Conservation (phyloP, 2,888 invertebrate genomes). For the Diploptera punctata region DNA sequence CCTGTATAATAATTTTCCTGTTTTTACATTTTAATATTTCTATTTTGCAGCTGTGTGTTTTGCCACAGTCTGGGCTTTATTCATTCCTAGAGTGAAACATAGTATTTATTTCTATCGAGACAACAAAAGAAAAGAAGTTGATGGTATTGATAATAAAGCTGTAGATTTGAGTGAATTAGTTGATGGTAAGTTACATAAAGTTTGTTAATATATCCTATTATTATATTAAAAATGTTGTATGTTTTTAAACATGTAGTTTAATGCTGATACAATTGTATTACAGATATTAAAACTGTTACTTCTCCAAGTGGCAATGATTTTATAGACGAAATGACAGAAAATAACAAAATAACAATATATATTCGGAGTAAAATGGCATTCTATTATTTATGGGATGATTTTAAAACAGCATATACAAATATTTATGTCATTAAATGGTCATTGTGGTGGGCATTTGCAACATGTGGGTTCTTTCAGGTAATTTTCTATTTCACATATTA, state of each 20-base stretch:
- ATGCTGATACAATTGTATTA: not conserved
- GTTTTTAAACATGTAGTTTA: not conserved
- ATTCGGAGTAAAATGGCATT: constrained; percentile 39
- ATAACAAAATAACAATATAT: not conserved
- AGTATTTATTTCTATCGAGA: constrained; percentile 55
- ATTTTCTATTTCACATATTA: too few relatives aligned
- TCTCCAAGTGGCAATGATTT: not conserved
- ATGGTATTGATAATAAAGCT: constrained; percentile 2
- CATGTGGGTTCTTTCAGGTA: constrained; percentile 75
- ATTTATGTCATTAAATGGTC: constrained; percentile 73
- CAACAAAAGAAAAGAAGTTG: not conserved
- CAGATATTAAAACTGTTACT: not conserved
- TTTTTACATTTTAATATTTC: not conserved
- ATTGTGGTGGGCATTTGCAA: constrained; percentile 77
- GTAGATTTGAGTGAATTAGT: not conserved
- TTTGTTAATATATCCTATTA: not conserved
- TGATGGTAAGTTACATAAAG: not conserved
- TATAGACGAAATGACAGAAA: not conserved
- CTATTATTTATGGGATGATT: constrained; percentile 62
- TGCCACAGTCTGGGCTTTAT: constrained; percentile 77
- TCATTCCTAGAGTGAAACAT: constrained; percentile 59
- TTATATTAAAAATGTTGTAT: not conserved
- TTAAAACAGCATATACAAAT: constrained; percentile 64
- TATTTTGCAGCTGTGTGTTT: constrained; percentile 68
- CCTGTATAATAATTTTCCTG: too few relatives aligned